Base-by-base conservation (phyloP, 2,797 vertebrate species). In the Oreortyx pictus region DNA sequence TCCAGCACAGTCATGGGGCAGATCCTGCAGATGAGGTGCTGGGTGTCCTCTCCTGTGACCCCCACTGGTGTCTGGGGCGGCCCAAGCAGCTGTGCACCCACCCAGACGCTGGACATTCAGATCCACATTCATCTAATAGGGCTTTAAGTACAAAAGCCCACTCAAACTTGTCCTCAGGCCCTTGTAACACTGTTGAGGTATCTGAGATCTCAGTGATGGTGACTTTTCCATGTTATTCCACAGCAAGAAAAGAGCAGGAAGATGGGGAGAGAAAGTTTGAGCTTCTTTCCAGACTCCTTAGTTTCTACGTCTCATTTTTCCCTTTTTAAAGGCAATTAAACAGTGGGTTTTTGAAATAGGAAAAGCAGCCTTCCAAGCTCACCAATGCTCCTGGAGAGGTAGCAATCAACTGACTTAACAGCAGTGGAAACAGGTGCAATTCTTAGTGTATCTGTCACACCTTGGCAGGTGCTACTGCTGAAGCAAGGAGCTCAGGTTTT, bases 341-440 rank as follows among this genome's bases (percentile, higher is more conserved):
- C 94, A 98, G 31, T 98, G 97, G 98, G 97, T 98, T 90, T 97
- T 98, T 90, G 97, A 98, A 95, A 98, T 89, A 15, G 98, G 97
- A 57, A 96, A 79, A 79, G 72, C 95, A 96, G 46, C 43, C 98
- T 29, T 98, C 98, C 96, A 98, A 98, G 94, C 98, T 98, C 92
- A 97, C 89, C 31, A 94, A 82, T 29, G 94, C 97, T 67, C 96
- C 93, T 5, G 92, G 95, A 73, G 86, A 88, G 39, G 94, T 96
- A 80, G 95, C 94, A 61, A 94, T 98, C 92, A 98, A 98, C 17
- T 98, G 97, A 95, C 97, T 6, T 92, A 97, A 98, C 84, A 84
- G 92, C 39, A 97, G 85, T 44, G 97, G 98, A 73, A 98, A 98
- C 92, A 98, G 98, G 97, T 98, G 60, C 8, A 1, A 49, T 56